Base-by-base conservation (phyloP, 2,797 vertebrate species). In the Smutsia gigantea region DNA sequence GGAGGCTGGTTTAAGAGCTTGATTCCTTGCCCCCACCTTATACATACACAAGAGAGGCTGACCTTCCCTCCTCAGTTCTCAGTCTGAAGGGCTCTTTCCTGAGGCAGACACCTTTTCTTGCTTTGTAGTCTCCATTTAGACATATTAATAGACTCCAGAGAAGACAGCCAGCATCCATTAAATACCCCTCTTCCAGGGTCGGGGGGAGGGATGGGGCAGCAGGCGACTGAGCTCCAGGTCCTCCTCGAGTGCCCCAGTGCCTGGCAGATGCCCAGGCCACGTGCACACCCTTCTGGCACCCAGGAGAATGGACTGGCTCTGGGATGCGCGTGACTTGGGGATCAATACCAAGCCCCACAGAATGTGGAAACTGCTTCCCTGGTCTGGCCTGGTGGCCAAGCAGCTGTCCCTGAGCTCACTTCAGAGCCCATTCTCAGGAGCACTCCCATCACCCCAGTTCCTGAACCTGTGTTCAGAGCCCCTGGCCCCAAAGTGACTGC, bases 81-180 rank as follows among this genome's bases (percentile, higher is more conserved):
- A 55, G 57, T 86, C 74, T 75, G 63, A 94, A 59, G 49, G n/a
- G 68, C 18, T 63, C 87, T 81, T 75, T 90, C 68, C 89, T 72
- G 57, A 74, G 79, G 34, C 79, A 82, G 61, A 68, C 77, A 88
- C 81, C 59, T 17, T 23, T 87, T 82, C 90, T 83, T 69, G 59
- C 61, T 79, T 8, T 81, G 17, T 39, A 53, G 87, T 53, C 59
- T 68, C 93, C 87, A 92, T 55, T 85, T 63, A 92, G 95, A 90
- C 51, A 61, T 77, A 55, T 81, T 77, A 95, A 49, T 61, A 92
- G 83, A 39, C 66, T 79, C 90, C 53, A 59, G 83, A 95, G 87
- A 90, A 79, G 61, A 42, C 63, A 78, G 84, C n/a, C 13, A 57
- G 51, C 39, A 29, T 90, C 90, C 77, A 85, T 51, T 95, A 68